Percentiles rank a stretch among this genome's conserved stretches.
phyloP scores from a whole-genome alignment of 2,888 invertebrate genomes.

The Clivina fossor region DNA sequence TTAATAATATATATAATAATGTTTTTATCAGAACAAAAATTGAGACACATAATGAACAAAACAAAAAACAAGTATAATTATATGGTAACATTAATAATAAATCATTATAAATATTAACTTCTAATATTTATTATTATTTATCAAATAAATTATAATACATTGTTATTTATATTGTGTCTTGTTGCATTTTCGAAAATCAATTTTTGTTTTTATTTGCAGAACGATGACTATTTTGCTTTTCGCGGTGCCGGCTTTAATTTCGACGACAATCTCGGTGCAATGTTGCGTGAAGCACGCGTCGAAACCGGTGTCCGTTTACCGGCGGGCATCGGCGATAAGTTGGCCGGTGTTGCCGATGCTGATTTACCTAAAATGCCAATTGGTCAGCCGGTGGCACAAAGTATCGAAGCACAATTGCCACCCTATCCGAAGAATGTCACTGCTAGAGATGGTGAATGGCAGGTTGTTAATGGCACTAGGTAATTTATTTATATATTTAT shows the following conservation, averaged over 20 bases:
- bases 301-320: slow-evolving; percentile 44
- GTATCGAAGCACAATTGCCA: slow-evolving; percentile 54
- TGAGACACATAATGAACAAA: no score
- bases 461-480: slow-evolving; percentile 74
- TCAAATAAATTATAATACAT: no score
- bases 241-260: slow-evolving; percentile 52
- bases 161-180: background rate
- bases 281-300: slow-evolving; percentile 48
- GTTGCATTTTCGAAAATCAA: background rate
- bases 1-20: no score
- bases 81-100: no score
- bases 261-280: slow-evolving; percentile 52
- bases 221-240: slow-evolving; percentile 56
- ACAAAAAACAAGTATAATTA: no score
- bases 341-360: slow-evolving; percentile 48
- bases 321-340: slow-evolving; percentile 50
- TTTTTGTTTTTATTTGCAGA: no score
- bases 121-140: no score
- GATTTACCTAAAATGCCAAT: slow-evolving; percentile 42
- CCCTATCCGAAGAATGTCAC: slow-evolving; percentile 66
- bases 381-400: slow-evolving; percentile 34
- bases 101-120: no score
- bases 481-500: no score
- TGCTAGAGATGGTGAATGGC: slow-evolving; percentile 77
- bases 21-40: no score